Evolutionary conservation across 2,888 invertebrate genomes (phyloP).

Genomic region (Flexamia atlantica): DNA sequence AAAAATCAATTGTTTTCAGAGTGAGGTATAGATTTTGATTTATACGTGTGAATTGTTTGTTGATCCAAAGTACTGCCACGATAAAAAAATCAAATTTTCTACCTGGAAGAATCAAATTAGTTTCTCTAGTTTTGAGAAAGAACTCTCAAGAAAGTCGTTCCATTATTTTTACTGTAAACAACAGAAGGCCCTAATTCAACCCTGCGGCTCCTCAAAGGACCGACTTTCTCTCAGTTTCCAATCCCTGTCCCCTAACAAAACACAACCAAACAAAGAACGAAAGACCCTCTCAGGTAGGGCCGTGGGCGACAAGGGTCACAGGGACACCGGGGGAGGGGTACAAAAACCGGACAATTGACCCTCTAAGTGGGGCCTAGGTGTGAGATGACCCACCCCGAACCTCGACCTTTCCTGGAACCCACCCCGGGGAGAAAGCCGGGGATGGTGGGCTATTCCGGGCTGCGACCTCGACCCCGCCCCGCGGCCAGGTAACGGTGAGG

Average conservation of each 20-base stretch:
- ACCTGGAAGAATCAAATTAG: too few relatives aligned
- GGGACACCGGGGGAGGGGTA: slow-evolving; percentile 4
- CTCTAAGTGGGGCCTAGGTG: slow-evolving; percentile 36
- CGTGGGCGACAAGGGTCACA: not conserved
- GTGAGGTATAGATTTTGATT: too few relatives aligned
- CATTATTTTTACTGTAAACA: too few relatives aligned
- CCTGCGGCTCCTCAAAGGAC: too few relatives aligned
- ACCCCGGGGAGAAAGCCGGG: slow-evolving; percentile 28
- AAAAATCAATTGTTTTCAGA: too few relatives aligned
- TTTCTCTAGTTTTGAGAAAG: too few relatives aligned
- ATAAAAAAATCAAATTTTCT: too few relatives aligned
- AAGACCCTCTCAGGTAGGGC: not conserved
- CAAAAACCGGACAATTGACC: slow-evolving; percentile 34
- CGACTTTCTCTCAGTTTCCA: too few relatives aligned
- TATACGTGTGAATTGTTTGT: too few relatives aligned
- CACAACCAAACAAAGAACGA: not conserved
- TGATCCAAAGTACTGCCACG: too few relatives aligned
- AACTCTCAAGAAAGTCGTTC: too few relatives aligned
- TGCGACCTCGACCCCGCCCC: slow-evolving; percentile 12
- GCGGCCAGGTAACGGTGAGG: not conserved
- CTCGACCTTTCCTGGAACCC: slow-evolving; percentile 32
- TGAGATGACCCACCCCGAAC: not conserved
- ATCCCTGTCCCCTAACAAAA: not conserved
- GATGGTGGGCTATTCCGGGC: slow-evolving; percentile 7
- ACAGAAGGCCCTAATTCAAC: too few relatives aligned